Percentiles rank a stretch among this genome's conserved stretches.
These are phyloP conservation scores for Rhagoletis zephyria DNA, from an alignment of 1,140 invertebrate species.

Conservation along the genomic window DNA sequence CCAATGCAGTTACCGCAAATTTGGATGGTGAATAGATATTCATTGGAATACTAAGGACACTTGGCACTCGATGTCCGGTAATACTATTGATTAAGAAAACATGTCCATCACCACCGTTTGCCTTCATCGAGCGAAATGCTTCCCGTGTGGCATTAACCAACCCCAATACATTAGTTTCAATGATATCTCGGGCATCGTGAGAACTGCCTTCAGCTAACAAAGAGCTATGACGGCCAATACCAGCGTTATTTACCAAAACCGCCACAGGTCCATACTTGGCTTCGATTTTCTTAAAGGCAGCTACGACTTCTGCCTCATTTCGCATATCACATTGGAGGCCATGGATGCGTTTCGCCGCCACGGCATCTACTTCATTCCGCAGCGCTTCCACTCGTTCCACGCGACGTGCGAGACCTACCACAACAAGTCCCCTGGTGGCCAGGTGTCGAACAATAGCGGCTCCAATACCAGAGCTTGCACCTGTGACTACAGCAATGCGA, in stretches of 20 bases:
- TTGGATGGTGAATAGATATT: constrained; percentile 78
- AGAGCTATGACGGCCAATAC: constrained; percentile 77
- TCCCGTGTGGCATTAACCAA: constrained; percentile 75
- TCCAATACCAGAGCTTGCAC: constrained; percentile 81
- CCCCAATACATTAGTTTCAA: constrained; percentile 75
- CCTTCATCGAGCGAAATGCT: constrained; percentile 77
- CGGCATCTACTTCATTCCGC: constrained; percentile 10
- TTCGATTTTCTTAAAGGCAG: constrained; percentile 77
- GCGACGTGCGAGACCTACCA: constrained; percentile 80
- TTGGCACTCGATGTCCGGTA: constrained; percentile 72
- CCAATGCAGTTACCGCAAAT: constrained; percentile 80
- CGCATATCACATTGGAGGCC: constrained; percentile 78
- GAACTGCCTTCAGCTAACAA: constrained; percentile 75
- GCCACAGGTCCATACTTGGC: constrained; percentile 76
- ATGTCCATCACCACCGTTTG: constrained; percentile 77
- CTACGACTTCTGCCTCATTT: constrained; percentile 77
- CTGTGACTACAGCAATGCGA: constrained; percentile 80
- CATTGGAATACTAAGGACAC: background rate
- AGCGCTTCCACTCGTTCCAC: constrained; percentile 75
- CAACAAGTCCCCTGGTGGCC: constrained; percentile 77
- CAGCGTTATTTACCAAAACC: constrained; percentile 83
- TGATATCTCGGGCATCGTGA: constrained; percentile 55
- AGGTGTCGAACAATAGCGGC: constrained; percentile 75
- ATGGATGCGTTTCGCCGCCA: constrained; percentile 61
- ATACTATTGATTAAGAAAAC: constrained; percentile 64